Percentiles rank a stretch among this genome's conserved stretches.
Conservation (phyloP, 2,113 vertebrate species). For the Sturnus vulgaris region DNA sequence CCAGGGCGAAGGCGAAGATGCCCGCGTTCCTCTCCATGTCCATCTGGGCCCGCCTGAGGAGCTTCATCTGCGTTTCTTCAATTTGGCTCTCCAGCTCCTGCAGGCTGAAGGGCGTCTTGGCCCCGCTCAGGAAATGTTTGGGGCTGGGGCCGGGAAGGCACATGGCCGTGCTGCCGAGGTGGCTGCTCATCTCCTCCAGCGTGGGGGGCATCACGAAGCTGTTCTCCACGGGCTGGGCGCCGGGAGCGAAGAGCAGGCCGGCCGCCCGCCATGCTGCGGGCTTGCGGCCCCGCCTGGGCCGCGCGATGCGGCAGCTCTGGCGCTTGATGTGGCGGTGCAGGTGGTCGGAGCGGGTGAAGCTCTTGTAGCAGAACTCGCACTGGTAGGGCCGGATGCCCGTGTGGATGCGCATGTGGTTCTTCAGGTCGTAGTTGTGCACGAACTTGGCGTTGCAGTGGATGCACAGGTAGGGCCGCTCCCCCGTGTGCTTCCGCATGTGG, state of each 20-base stretch:
- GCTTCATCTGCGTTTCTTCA: constrained; percentile 81
- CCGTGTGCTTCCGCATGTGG: constrained; percentile 98
- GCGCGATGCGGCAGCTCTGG: constrained; percentile 90
- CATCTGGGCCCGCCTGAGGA: constrained; percentile 78
- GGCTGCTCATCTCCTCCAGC: constrained; percentile 69
- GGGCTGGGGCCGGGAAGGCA: constrained; percentile 77
- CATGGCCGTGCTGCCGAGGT: constrained; percentile 66
- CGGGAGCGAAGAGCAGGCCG: constrained; percentile 79
- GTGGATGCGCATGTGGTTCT: constrained; percentile 98
- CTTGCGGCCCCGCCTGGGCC: constrained; percentile 88
- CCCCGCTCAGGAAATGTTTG: constrained; percentile 77
- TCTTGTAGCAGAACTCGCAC: constrained; percentile 99
- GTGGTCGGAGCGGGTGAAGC: constrained; percentile 96
- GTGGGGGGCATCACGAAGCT: constrained; percentile 63
- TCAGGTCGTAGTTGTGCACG: constrained; percentile 98
- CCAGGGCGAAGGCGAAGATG: constrained; percentile 86
- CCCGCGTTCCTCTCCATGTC: constrained; percentile 87
- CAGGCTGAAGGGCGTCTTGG: constrained; percentile 72
- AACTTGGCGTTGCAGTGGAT: constrained; percentile 98
- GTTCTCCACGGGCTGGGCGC: constrained; percentile 71
- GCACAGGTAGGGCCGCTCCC: constrained; percentile 95
- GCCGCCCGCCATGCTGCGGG: constrained; percentile 84
- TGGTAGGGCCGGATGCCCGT: constrained; percentile 96
- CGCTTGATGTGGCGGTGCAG: constrained; percentile 96
- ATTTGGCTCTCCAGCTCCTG: constrained; percentile 80